Evolutionary conservation across 2,113 vertebrate genomes (phyloP).

Genomic region (Bos indicus): DNA sequence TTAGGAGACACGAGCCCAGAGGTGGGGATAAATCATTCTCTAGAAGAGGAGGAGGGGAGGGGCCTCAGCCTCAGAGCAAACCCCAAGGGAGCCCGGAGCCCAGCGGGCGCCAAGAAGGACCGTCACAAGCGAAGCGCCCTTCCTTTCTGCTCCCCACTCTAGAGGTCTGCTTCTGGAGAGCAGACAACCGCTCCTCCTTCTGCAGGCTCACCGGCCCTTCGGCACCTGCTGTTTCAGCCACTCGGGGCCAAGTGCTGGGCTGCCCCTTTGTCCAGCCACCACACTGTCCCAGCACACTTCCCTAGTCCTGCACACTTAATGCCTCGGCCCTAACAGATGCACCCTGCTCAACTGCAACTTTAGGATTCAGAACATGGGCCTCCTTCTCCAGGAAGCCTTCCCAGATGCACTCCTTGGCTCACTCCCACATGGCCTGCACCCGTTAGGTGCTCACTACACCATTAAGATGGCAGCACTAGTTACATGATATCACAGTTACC

Average conservation of each 20-base stretch:
- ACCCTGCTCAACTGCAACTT: neutral
- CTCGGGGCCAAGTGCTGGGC: rapidly evolving
- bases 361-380: neutral
- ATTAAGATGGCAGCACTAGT: neutral
- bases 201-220: neutral
- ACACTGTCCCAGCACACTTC: neutral
- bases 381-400: conserved; percentile 1
- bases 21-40: neutral
- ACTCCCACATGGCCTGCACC: neutral
- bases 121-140: neutral
- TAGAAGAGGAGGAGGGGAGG: neutral
- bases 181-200: neutral
- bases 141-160: neutral
- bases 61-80: neutral
- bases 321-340: neutral
- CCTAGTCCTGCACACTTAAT: neutral
- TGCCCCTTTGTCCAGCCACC: neutral
- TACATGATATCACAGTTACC: neutral
- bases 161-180: neutral
- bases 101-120: neutral
- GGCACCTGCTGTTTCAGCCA: neutral
- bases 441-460: neutral
- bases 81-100: neutral
- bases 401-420: neutral
- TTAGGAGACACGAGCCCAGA: neutral